phyloP scores from a whole-genome alignment of 2,113 vertebrate species.

The Sinocyclocheilus anophthalmus region DNA sequence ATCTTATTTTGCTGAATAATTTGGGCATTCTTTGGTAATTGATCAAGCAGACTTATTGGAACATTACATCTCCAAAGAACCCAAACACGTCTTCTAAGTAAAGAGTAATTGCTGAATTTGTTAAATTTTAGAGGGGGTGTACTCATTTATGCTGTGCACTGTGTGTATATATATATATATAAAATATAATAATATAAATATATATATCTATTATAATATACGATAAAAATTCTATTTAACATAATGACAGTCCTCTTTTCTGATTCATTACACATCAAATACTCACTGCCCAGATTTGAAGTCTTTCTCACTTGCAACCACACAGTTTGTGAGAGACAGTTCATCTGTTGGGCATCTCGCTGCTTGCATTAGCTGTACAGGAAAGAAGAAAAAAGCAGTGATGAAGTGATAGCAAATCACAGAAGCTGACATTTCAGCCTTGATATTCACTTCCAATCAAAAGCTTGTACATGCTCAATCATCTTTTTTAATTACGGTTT shows the following conservation, averaged over 20 bases:
- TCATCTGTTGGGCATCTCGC: conserved; percentile 92
- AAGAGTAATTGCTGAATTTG: too few species aligned
- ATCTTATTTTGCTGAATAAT: too few species aligned
- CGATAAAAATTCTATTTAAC: background rate
- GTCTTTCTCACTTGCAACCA: conserved; percentile 90
- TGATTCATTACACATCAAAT: conserved; percentile 12
- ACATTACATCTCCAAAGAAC: too few species aligned
- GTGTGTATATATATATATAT: too few species aligned
- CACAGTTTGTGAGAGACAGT: conserved; percentile 92
- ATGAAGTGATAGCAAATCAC: background rate
- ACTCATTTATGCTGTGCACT: too few species aligned
- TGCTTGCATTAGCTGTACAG: conserved; percentile 82
- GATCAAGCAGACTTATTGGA: too few species aligned
- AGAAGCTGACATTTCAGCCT: background rate
- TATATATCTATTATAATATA: too few species aligned
- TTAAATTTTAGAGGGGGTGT: too few species aligned
- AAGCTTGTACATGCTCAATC: background rate
- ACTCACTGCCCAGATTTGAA: conserved; percentile 88
- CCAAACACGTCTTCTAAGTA: too few species aligned
- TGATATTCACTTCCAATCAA: background rate
- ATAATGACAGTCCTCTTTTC: background rate
- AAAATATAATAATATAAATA: too few species aligned
- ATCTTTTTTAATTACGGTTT: background rate
- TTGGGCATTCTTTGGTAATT: too few species aligned
- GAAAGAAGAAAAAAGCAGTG: background rate